Percentiles rank a stretch among this genome's conserved stretches.
These are phyloP conservation scores for Bombus turneri DNA, from an alignment of 1,140 invertebrate species.

Conservation along the genomic window DNA sequence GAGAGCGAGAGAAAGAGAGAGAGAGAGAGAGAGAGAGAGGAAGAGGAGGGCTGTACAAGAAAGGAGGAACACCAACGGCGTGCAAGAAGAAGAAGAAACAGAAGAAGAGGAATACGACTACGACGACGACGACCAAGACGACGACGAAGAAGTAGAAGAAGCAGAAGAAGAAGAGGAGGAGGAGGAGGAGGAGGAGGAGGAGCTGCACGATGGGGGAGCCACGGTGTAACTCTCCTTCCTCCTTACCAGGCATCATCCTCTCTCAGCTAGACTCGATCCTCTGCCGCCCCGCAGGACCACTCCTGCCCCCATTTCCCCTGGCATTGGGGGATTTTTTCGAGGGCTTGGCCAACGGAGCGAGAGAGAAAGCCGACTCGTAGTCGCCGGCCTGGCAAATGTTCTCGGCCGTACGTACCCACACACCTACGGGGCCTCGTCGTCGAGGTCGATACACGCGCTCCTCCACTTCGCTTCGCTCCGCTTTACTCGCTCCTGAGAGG, in stretches of 20 bases:
- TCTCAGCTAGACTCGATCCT: conserved; percentile 33
- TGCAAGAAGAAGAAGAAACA: conserved; percentile 34
- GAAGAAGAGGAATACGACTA: conserved; percentile 20
- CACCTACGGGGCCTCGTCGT: conserved; percentile 65
- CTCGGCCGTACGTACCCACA: conserved; percentile 71
- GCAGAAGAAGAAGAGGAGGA: neutral
- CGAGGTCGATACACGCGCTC: conserved; percentile 77
- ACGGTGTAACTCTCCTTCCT: conserved; percentile 34
- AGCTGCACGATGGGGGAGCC: conserved; percentile 36
- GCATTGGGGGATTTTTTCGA: conserved; percentile 74
- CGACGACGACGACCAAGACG: too few species aligned
- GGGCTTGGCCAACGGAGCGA: conserved; percentile 57
- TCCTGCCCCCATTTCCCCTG: conserved; percentile 76
- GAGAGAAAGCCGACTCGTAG: conserved; percentile 50
- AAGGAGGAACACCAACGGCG: conserved; percentile 11
- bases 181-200: conserved; percentile 25
- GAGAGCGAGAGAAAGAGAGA: conserved; percentile 17
- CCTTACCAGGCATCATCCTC: conserved; percentile 48
- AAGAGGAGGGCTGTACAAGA: neutral
- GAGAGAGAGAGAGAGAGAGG: conserved; percentile 5
- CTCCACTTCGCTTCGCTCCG: conserved; percentile 64
- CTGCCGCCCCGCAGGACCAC: conserved; percentile 55
- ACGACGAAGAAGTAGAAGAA: conserved; percentile 5
- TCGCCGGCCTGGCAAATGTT: conserved; percentile 64
- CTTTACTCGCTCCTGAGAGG: conserved; percentile 54